These are phyloP conservation scores for Carollia perspicillata DNA, from an alignment of 2,113 vertebrate genomes.

Conservation along the genomic window DNA sequence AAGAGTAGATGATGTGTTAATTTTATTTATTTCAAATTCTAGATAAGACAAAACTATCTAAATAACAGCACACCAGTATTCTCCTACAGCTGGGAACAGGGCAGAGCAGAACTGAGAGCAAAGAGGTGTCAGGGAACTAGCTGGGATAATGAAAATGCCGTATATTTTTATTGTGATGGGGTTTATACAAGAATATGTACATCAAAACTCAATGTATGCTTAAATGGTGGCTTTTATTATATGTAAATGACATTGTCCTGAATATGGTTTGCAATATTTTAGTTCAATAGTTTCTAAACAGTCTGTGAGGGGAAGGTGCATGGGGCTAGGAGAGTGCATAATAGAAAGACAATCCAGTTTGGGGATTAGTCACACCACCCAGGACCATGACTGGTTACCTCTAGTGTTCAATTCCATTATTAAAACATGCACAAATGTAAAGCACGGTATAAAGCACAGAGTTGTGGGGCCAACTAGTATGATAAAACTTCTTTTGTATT, in stretches of 20 bases:
- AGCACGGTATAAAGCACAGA: background rate
- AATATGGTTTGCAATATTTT: background rate
- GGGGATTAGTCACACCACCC: background rate
- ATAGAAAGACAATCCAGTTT: background rate
- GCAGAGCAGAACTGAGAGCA: background rate
- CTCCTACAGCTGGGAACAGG: background rate
- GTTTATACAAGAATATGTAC: background rate
- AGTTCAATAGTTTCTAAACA: background rate
- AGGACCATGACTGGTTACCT: background rate
- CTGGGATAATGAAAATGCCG: too few relatives aligned
- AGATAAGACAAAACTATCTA: background rate
- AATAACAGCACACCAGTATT: background rate
- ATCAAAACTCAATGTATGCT: background rate
- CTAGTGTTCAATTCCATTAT: background rate
- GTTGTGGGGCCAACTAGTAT: background rate
- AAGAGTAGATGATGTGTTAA: background rate
- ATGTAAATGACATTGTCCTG: background rate
- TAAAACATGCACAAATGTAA: background rate
- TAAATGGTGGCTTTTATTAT: background rate
- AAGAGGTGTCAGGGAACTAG: background rate
- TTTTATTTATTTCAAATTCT: conserved; percentile 6
- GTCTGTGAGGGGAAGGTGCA: background rate
- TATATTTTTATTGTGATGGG: background rate
- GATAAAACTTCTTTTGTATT: background rate
- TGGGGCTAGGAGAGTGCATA: background rate